Conservation (phyloP, 2,113 vertebrate genomes). For the Procavia capensis region DNA sequence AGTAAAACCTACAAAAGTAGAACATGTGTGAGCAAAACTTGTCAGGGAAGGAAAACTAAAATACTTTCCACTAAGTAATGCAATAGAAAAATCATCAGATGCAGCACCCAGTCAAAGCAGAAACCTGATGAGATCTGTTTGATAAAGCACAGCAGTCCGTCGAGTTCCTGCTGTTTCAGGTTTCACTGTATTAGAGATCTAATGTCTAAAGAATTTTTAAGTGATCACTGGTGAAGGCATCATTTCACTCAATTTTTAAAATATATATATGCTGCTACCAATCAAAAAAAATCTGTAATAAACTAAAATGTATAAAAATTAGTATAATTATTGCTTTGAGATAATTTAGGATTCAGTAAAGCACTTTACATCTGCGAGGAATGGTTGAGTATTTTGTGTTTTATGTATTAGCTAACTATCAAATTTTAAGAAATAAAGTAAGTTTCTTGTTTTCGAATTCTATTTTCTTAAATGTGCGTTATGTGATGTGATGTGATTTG, state of each 20-base stretch:
- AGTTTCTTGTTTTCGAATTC: not conserved
- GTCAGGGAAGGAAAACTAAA: too few species aligned
- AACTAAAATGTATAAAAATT: not conserved
- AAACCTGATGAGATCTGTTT: too few species aligned
- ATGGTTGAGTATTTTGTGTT: not conserved
- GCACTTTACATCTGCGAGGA: not conserved
- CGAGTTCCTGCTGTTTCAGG: too few species aligned
- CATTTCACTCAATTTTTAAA: not conserved
- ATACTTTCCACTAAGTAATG: too few species aligned
- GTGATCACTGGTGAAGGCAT: not conserved
- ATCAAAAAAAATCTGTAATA: not conserved
- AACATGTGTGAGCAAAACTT: too few species aligned
- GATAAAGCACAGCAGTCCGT: too few species aligned
- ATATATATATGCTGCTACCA: not conserved
- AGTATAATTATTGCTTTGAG: not conserved
- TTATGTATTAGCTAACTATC: not conserved
- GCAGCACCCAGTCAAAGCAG: too few species aligned
- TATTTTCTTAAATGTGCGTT: not conserved
- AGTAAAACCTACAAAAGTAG: too few species aligned
- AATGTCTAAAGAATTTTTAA: not conserved
- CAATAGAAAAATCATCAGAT: too few species aligned
- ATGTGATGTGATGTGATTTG: not conserved
- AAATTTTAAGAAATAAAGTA: conserved; percentile 11
- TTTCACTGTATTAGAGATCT: not conserved
- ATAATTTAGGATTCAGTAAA: not conserved